Evolutionary conservation across 2,888 invertebrate genomes (phyloP).

Genomic region (Oasisia sp.): DNA sequence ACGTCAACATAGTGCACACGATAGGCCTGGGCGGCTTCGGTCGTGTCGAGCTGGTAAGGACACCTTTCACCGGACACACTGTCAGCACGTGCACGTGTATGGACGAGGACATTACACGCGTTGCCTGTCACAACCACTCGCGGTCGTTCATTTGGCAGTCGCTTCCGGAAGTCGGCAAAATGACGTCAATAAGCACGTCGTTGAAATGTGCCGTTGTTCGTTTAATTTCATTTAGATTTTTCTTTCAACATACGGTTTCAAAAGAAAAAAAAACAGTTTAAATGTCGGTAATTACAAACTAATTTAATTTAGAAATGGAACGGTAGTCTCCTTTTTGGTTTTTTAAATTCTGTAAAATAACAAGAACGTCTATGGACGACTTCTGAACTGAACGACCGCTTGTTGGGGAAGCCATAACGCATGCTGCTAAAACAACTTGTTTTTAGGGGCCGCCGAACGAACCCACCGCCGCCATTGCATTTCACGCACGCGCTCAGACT

Average conservation of each 20-base stretch:
- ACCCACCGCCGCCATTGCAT: neutral
- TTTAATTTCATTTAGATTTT: neutral
- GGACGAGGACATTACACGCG: neutral
- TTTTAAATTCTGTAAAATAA: neutral
- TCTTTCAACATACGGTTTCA: no score
- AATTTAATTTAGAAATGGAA: no score
- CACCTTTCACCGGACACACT: neutral
- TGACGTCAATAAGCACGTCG: neutral
- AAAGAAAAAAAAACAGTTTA: no score
- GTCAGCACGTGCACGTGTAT: neutral
- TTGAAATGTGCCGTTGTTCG: neutral
- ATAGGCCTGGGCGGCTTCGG: conserved; percentile 98
- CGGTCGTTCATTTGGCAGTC: neutral
- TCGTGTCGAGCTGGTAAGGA: conserved; percentile 86
- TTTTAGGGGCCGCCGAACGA: neutral
- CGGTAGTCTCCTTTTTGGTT: no score
- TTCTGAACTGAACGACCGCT: neutral
- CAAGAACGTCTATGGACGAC: neutral
- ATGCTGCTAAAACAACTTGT: neutral
- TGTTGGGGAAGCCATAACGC: neutral
- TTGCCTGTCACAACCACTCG: neutral
- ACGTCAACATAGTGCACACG: conserved; percentile 89
- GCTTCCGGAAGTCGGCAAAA: neutral
- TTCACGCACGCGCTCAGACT: neutral
- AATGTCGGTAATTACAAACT: no score